Evolutionary conservation across 2,888 invertebrate genomes (phyloP).

Genomic region (Sussaba pulchella): DNA sequence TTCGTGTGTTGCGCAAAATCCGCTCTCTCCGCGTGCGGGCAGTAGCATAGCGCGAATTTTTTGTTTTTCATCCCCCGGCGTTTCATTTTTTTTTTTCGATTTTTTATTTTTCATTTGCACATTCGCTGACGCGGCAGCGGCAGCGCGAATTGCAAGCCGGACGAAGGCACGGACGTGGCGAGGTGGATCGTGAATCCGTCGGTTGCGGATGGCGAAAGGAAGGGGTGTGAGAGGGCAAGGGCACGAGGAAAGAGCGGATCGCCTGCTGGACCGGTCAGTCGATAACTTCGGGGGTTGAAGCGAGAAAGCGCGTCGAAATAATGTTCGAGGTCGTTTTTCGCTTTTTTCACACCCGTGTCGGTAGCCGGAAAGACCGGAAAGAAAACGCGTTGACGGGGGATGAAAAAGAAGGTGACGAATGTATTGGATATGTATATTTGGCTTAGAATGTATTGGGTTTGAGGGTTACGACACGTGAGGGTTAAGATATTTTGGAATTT

Average conservation of each 20-base stretch:
- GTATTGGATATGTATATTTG: conserved; percentile 1
- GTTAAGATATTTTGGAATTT: too few relatives aligned
- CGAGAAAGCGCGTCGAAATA: conserved; percentile 28
- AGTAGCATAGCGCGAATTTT: conserved; percentile 67
- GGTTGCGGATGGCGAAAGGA: not conserved
- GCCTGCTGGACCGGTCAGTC: conserved; percentile 40
- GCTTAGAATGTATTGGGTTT: too few relatives aligned
- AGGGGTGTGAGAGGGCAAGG: not conserved
- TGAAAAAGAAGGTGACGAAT: conserved; percentile 25
- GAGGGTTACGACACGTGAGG: too few relatives aligned
- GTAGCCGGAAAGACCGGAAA: not conserved
- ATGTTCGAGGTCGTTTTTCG: conserved; percentile 28
- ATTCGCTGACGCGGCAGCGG: conserved; percentile 81
- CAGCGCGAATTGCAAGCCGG: conserved; percentile 75
- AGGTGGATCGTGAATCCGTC: conserved; percentile 55
- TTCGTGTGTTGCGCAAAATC: conserved; percentile 50
- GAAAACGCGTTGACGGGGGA: not conserved
- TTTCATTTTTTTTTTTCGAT: conserved; percentile 52
- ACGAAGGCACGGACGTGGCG: conserved; percentile 52
- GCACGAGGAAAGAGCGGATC: not conserved
- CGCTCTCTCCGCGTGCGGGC: conserved; percentile 43
- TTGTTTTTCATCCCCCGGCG: conserved; percentile 65
- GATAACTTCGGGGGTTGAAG: conserved; percentile 8
- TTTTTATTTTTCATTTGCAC: conserved; percentile 78
- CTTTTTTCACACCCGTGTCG: conserved; percentile 7